Base-by-base conservation (phyloP, 2,888 invertebrate genomes). In the Tenthredo notha region DNA sequence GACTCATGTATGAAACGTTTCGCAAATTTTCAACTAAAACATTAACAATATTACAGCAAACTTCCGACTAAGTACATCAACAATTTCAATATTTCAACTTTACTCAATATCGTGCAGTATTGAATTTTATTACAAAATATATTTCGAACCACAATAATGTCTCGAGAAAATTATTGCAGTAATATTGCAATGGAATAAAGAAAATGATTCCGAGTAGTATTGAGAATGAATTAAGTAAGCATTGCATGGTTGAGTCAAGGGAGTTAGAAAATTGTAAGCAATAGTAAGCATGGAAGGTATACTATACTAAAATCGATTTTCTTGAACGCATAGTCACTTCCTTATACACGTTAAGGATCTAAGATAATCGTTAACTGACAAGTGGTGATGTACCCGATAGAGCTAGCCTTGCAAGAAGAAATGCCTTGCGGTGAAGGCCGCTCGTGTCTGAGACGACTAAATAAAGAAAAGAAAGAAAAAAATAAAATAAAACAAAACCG, bases 301-400 rank as follows among this genome's bases (percentile, higher is more conserved):
- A n/a, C n/a, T n/a, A 33, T 33, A 74, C 7, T 25, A 43, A 74
- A 43, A 74, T 74, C 43, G 72, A 74, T 74, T 74, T 29, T 43
- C n/a, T 43, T 18, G 4, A 74, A 43, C 21, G 43, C 40, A 18
- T 2, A 43, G 43, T 74, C 40, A 67, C 67, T 67, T 67, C 67
- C 33, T 67, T 6, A 15, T 67, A 1, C 29, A 33, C 67, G 33
- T 33, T 67, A 47, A 50, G 77, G 72, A 74, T 50, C 77, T 61
- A 15, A 61, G 21, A 61, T 58, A 21, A 61, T 58, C 78, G 78
- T 21, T 61, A 61, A 80, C 29, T 61, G 80, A 80, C 37, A 40
- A 80, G 80, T 80, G 58, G 80, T 18, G 80, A 80, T 80, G 80
- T 37, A 43, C 80, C 15, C 40, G 58, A 78, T 78, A 78, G 54